phyloP scores from a whole-genome alignment of 2,797 vertebrate species.

The Poecilia velifera region DNA sequence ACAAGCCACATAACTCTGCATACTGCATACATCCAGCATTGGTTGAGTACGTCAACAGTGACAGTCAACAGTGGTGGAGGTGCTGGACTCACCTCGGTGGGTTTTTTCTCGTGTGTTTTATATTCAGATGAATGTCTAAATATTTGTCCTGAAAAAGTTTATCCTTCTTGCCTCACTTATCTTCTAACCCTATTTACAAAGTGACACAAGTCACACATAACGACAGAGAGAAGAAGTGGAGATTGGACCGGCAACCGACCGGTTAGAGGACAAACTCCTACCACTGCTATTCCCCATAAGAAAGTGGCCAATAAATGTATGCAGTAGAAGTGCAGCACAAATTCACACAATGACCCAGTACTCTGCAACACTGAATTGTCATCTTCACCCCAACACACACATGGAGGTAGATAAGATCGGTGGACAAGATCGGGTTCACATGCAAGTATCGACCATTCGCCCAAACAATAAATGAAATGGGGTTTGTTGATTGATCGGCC shows the following conservation, averaged over 20 bases:
- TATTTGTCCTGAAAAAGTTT: not conserved
- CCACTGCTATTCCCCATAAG: too few species aligned
- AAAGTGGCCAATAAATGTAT: not conserved
- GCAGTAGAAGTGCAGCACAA: not conserved
- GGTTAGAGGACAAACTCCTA: too few species aligned
- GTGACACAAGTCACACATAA: not conserved
- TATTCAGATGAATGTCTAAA: not conserved
- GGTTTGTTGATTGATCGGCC: too few species aligned
- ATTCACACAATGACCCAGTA: not conserved
- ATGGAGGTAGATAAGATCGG: too few species aligned
- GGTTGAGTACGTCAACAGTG: not conserved
- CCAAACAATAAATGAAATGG: too few species aligned
- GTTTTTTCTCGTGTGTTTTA: not conserved
- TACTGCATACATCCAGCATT: not conserved
- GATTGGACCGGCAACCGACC: too few species aligned
- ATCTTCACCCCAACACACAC: not conserved
- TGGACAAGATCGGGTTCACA: too few species aligned
- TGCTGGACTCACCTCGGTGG: not conserved
- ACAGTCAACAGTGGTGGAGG: not conserved
- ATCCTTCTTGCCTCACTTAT: not conserved
- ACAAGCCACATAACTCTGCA: not conserved
- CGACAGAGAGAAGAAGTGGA: too few species aligned
- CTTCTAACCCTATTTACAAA: not conserved
- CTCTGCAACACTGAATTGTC: not conserved
- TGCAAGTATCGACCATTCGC: too few species aligned